A percentile compares a stretch with the other conserved stretches of the same genome.
phyloP scores from a whole-genome alignment of 2,113 vertebrate species.

The Silurus asotus region DNA sequence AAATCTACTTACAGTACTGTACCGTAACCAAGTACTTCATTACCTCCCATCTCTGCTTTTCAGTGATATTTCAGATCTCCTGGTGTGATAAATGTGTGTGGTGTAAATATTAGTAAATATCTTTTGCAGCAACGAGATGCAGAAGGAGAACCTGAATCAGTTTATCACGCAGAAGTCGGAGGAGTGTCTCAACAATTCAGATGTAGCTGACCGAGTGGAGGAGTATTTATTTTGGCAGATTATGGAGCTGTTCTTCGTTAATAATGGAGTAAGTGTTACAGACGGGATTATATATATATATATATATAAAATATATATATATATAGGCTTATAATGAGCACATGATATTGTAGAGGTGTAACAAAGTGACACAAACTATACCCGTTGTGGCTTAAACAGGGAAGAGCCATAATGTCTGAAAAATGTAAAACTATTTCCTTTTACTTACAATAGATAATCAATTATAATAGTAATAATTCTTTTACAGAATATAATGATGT shows the following conservation, averaged over 20 bases:
- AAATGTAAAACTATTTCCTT: neutral
- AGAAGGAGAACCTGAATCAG: neutral
- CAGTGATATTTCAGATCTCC: no score
- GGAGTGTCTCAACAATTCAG: neutral
- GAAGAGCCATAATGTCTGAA: neutral
- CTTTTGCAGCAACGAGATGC: neutral
- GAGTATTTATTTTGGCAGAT: conserved; percentile 2
- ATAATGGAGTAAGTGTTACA: conserved; percentile 1
- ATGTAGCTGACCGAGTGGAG: neutral
- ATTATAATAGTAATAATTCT: neutral
- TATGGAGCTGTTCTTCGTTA: conserved; percentile 7
- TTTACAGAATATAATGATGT: conserved; percentile 3
- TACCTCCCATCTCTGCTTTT: no score
- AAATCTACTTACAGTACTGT: no score
- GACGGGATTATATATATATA: no score
- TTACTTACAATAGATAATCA: neutral
- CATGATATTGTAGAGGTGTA: no score
- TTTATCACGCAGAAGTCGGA: neutral
- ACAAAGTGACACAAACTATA: neutral
- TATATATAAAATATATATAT: neutral
- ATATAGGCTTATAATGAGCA: neutral
- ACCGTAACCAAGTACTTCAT: no score
- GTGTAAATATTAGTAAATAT: neutral
- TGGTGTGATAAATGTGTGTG: neutral
- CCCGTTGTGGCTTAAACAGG: neutral